Percentiles rank a stretch among this genome's conserved stretches.
These are phyloP conservation scores for Lucilia sericata DNA, from an alignment of 1,140 invertebrate genomes.

Conservation along the genomic window DNA sequence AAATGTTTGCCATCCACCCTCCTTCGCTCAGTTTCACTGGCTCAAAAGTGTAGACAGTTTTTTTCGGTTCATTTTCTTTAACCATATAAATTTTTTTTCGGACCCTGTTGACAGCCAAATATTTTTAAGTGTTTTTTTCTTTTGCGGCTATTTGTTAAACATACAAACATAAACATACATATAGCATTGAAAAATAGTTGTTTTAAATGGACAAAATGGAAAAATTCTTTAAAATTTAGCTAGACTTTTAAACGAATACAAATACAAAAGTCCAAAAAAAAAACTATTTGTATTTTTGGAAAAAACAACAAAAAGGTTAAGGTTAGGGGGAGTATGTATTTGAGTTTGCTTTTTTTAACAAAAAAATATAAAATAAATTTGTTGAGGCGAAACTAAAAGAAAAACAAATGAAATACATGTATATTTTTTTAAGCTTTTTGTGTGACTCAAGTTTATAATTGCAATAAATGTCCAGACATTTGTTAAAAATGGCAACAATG, in stretches of 20 bases:
- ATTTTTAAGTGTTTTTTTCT: slow-evolving; percentile 14
- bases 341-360: not conserved
- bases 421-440: not conserved
- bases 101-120: slow-evolving; percentile 18
- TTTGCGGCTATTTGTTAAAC: not conserved
- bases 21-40: not conserved
- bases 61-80: slow-evolving; percentile 4
- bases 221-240: not conserved
- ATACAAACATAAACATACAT: not conserved
- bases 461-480: slow-evolving; percentile 29
- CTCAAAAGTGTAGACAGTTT: slow-evolving; percentile 24
- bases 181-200: slow-evolving; percentile 27
- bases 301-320: not conserved
- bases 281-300: not conserved
- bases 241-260: not conserved
- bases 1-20: not conserved
- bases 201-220: not conserved
- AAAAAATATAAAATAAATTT: not conserved
- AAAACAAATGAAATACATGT: not conserved
- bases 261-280: no score
- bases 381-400: not conserved
- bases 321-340: not conserved
- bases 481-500: slow-evolving; percentile 26
- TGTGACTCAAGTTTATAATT: slow-evolving; percentile 29
- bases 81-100: not conserved